These are phyloP conservation scores for Lagria hirta DNA, from an alignment of 2,888 invertebrate species.

Conservation along the genomic window DNA sequence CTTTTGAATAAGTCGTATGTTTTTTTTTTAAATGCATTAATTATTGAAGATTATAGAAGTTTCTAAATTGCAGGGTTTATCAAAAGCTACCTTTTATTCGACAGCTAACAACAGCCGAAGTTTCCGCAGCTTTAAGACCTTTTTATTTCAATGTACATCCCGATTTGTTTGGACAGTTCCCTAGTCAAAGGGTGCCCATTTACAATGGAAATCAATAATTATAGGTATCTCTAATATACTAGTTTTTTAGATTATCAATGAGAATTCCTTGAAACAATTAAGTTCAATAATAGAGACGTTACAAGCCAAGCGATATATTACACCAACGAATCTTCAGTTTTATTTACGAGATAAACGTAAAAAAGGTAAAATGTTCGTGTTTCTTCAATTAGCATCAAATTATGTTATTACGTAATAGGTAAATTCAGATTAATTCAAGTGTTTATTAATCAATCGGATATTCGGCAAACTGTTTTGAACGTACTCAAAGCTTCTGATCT, in stretches of 20 bases:
- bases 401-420: slow-evolving; percentile 50
- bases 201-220: slow-evolving; percentile 23
- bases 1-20: too few species aligned
- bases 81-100: too few species aligned
- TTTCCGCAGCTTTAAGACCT: slow-evolving; percentile 86
- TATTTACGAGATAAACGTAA: slow-evolving; percentile 66
- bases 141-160: slow-evolving; percentile 96
- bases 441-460: slow-evolving; percentile 65
- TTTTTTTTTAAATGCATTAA: too few species aligned
- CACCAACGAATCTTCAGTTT: slow-evolving; percentile 72
- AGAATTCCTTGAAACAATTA: slow-evolving; percentile 83
- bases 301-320: slow-evolving; percentile 63
- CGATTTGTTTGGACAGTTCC: slow-evolving; percentile 90
- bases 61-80: too few species aligned
- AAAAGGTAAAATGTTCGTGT: slow-evolving; percentile 28
- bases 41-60: too few species aligned
- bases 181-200: slow-evolving; percentile 74
- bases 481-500: slow-evolving; percentile 81
- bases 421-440: slow-evolving; percentile 75
- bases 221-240: slow-evolving; percentile 14
- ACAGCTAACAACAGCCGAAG: slow-evolving; percentile 83
- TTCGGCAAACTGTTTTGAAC: slow-evolving; percentile 72
- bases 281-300: slow-evolving; percentile 83
- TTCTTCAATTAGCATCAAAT: slow-evolving; percentile 1
- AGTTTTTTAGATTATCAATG: slow-evolving; percentile 75